These are phyloP conservation scores for Tiliacea citrago DNA, from an alignment of 2,888 invertebrate species.

Conservation along the genomic window DNA sequence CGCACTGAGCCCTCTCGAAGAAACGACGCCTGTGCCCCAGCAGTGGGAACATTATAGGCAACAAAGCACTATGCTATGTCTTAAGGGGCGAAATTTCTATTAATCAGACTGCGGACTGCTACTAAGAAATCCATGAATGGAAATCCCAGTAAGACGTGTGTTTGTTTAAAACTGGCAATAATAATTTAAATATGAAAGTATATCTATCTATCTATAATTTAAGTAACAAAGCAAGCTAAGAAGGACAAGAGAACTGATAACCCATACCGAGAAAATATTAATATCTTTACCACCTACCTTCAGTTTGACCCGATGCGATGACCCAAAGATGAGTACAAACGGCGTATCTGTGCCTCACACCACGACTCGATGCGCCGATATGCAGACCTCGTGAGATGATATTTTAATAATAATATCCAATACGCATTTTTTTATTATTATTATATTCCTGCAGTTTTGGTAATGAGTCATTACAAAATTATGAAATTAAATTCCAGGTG, in stretches of 20 bases:
- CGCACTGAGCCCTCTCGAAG: too few species aligned
- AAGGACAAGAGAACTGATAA: slow-evolving; percentile 67
- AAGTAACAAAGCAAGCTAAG: slow-evolving; percentile 32
- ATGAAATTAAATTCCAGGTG: neutral
- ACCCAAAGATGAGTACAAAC: slow-evolving; percentile 60
- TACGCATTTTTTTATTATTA: neutral
- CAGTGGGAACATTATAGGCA: too few species aligned
- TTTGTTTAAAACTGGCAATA: neutral
- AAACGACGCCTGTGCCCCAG: too few species aligned
- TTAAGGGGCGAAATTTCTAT: too few species aligned
- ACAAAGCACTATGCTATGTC: too few species aligned
- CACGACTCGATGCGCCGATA: slow-evolving; percentile 31
- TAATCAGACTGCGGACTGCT: too few species aligned
- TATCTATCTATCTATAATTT: too few species aligned
- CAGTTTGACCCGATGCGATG: slow-evolving; percentile 58
- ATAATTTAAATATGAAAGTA: slow-evolving; percentile 17
- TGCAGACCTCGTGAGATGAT: slow-evolving; percentile 10
- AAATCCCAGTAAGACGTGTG: too few species aligned
- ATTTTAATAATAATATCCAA: neutral
- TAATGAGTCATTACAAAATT: neutral
- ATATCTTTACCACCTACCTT: slow-evolving; percentile 52
- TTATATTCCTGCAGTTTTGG: neutral
- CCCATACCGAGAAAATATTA: slow-evolving; percentile 64
- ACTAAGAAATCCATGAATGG: too few species aligned
- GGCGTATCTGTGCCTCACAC: slow-evolving; percentile 43